Evolutionary conservation across 2,113 vertebrate genomes (phyloP), one percentile per base, ranked within the genome.

Genomic region (Melanocharis versteri): DNA sequence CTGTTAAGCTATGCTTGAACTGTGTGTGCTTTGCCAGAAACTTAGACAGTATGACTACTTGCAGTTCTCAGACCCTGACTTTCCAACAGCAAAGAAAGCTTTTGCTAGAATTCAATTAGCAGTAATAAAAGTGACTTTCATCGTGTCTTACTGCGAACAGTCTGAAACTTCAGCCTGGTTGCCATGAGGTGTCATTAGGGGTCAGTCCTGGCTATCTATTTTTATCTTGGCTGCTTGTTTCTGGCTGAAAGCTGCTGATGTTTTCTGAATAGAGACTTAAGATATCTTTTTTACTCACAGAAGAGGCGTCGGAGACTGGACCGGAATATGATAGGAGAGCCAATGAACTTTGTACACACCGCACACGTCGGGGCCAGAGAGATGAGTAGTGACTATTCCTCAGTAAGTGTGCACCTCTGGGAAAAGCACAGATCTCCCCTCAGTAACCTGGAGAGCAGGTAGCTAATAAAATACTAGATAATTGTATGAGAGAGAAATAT

Each of bases 321-420:
- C 95, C 98, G 99, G 65, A 98, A 98, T 37, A 99, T 99, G 99
- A 99, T 99, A 27, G 99, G 99, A 57, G 98, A 99, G 73, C 99
- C 99, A 12, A 99, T 98, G 95, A 99, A 99, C 97, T 99, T 99
- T 81, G 98, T 99, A 68, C 99, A 99, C 96, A 99, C 98, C 28
- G 98, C 98, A 3, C 99, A 99, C 3, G 98, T 99, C 62, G 99
- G 99, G 93, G 98, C 98, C 4, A 89, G 98, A 51, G 98, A 99
- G 42, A 98, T 98, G 98, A 98, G 97, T 4, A 58, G 96, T 64
- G 98, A 98, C 64, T 96, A 97, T 69, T 58, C 97, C 90, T 97
- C 98, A 19, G 99, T 99, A 97, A 93, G 98, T 98, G 90, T 14
- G 22, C 42, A 13, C 42, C 33, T 42, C 60, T 16, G 37, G 37